phyloP scores from a whole-genome alignment of 1,140 invertebrate species.

The Bicyclus anynana region DNA sequence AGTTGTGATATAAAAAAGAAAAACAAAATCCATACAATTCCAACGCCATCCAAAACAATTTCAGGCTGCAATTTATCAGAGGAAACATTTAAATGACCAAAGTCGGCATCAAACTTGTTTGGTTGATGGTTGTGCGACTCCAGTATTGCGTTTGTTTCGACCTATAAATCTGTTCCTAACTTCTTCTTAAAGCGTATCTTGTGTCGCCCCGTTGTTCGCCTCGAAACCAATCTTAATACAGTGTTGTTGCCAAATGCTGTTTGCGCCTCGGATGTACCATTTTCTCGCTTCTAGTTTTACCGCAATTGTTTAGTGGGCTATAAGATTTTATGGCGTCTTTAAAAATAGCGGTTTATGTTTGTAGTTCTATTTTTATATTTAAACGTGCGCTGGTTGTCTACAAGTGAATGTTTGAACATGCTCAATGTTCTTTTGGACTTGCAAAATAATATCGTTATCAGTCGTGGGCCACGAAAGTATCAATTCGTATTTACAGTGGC shows the following conservation, averaged over 20 bases:
- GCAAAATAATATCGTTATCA: too few relatives aligned
- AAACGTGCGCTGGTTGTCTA: background rate
- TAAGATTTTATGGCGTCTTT: conserved; percentile 21
- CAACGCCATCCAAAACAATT: conserved; percentile 35
- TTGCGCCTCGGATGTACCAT: conserved; percentile 41
- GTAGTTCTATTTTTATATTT: conserved; percentile 5
- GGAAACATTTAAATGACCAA: conserved; percentile 58
- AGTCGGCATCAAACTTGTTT: conserved; percentile 53
- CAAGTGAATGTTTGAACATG: background rate
- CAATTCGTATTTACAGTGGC: too few relatives aligned
- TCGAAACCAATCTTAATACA: conserved; percentile 67
- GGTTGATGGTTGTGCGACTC: conserved; percentile 41
- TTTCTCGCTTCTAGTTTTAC: conserved; percentile 35
- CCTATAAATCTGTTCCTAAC: conserved; percentile 68
- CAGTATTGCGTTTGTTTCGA: conserved; percentile 50
- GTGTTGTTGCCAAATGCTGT: conserved; percentile 65
- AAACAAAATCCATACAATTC: conserved; percentile 28
- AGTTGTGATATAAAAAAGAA: background rate
- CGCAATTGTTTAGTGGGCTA: conserved; percentile 24
- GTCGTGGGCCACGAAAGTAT: too few relatives aligned
- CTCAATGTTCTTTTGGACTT: background rate
- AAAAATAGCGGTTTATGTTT: conserved; percentile 4
- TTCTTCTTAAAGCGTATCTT: conserved; percentile 63
- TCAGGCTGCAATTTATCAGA: conserved; percentile 53
- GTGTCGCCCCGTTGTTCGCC: conserved; percentile 51